Conservation (phyloP, 2,113 vertebrate species). For the Conger conger region DNA sequence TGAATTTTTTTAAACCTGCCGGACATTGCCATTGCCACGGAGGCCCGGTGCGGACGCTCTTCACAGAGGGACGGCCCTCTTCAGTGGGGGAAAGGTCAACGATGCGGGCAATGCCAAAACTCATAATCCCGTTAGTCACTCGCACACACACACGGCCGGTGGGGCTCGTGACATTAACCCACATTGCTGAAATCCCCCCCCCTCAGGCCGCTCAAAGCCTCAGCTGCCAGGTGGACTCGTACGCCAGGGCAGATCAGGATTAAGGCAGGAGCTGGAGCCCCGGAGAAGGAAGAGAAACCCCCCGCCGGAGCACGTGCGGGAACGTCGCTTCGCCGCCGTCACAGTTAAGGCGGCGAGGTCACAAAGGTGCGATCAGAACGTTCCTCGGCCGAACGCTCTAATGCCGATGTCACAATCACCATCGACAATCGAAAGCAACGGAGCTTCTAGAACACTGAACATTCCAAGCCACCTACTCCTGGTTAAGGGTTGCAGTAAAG, state of each 20-base stretch:
- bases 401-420: no score
- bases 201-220: not conserved
- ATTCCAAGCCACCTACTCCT: no score
- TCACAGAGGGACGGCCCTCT: not conserved
- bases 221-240: not conserved
- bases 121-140: not conserved
- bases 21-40: not conserved
- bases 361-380: no score
- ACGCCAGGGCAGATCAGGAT: not conserved
- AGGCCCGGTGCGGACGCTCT: not conserved
- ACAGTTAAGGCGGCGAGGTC: no score
- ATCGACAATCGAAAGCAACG: no score
- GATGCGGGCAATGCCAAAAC: not conserved
- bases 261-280: not conserved
- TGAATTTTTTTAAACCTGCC: no score
- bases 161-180: not conserved
- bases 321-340: no score
- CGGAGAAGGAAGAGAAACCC: not conserved
- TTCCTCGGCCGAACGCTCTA: no score
- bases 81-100: not conserved
- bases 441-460: no score
- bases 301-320: no score
- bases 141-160: not conserved
- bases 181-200: not conserved
- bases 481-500: no score